Conservation (phyloP, 2,888 invertebrate species). For the Lepidochrysops patricia region DNA sequence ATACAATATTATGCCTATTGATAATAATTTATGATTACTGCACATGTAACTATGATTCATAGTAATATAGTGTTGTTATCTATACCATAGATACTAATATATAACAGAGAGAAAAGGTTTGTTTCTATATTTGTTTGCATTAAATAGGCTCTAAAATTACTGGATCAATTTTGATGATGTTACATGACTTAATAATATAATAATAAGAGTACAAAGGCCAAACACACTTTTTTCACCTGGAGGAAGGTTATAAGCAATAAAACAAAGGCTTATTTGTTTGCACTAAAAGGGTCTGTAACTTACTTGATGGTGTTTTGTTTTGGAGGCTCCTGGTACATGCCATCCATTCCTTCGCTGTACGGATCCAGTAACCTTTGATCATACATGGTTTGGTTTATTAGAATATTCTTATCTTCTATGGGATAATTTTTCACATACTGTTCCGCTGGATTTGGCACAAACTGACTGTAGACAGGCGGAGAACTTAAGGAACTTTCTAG, state of each 20-base stretch:
- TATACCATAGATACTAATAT: too few relatives aligned
- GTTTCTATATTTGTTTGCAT: too few relatives aligned
- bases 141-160: too few relatives aligned
- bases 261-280: too few relatives aligned
- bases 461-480: constrained; percentile 39
- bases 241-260: too few relatives aligned
- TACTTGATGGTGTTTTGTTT: constrained; percentile 63
- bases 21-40: background rate
- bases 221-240: too few relatives aligned
- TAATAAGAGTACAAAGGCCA: too few relatives aligned
- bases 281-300: constrained; percentile 20
- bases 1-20: background rate
- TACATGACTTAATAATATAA: too few relatives aligned
- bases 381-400: constrained; percentile 41
- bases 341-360: constrained; percentile 51
- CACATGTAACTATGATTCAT: background rate
- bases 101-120: too few relatives aligned
- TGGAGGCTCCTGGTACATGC: constrained; percentile 40
- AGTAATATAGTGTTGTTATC: too few relatives aligned
- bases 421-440: constrained; percentile 54
- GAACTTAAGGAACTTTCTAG: constrained; percentile 48
- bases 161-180: too few relatives aligned
- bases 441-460: constrained; percentile 36
- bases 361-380: constrained; percentile 44
- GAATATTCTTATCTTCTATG: constrained; percentile 52